Evolutionary conservation across 2,888 invertebrate species (phyloP).

Genomic region (Tanypteryx hageni): DNA sequence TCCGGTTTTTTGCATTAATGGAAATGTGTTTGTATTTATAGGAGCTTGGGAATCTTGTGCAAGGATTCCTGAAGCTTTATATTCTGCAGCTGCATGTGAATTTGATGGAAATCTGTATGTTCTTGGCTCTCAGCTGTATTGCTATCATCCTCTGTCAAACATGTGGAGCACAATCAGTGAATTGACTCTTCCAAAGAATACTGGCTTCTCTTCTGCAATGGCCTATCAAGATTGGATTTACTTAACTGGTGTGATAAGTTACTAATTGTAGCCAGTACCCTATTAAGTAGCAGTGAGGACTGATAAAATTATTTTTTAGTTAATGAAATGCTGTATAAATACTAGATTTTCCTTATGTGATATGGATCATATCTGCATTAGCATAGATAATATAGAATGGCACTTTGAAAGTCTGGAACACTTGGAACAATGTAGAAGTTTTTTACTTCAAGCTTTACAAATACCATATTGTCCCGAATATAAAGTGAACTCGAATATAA

Average conservation of each 20-base stretch:
- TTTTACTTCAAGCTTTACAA: too few relatives aligned
- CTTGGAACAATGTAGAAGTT: too few relatives aligned
- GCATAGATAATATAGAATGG: too few relatives aligned
- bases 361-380: too few relatives aligned
- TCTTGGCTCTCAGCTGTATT: conserved; percentile 69
- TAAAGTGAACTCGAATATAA: too few relatives aligned
- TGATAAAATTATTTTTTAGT: too few relatives aligned
- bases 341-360: too few relatives aligned
- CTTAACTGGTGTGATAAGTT: conserved; percentile 68
- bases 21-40: conserved; percentile 65
- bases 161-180: conserved; percentile 68
- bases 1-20: too few relatives aligned
- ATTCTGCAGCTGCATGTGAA: conserved; percentile 70
- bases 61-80: conserved; percentile 69
- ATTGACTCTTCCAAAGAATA: conserved; percentile 67
- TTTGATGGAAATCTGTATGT: conserved; percentile 70
- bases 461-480: too few relatives aligned
- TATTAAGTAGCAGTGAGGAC: too few relatives aligned
- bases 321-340: too few relatives aligned
- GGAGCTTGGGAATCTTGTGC: conserved; percentile 69
- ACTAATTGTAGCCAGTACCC: background rate
- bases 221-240: conserved; percentile 69
- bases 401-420: too few relatives aligned
- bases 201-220: conserved; percentile 69
- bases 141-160: conserved; percentile 68